Evolutionary conservation across 1,140 invertebrate genomes (phyloP).

Genomic region (Heliothis virescens): DNA sequence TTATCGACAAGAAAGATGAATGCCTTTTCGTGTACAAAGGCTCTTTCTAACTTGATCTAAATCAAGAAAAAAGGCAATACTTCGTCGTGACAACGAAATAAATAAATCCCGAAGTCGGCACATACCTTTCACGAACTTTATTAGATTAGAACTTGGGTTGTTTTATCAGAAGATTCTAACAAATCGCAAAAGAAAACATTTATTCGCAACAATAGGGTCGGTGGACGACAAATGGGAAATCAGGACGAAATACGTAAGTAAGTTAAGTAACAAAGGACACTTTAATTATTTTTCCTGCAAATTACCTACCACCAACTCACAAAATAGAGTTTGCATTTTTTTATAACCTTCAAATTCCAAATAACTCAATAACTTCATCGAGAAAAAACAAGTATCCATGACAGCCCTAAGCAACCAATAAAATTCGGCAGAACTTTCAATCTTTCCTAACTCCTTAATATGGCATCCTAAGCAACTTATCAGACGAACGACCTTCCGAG

Average conservation of each 20-base stretch:
- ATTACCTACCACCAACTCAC: too few species aligned
- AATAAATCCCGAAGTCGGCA: slow-evolving; percentile 10
- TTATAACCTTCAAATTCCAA: background rate
- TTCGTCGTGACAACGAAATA: background rate
- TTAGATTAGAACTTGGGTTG: slow-evolving; percentile 19
- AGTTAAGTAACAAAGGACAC: background rate
- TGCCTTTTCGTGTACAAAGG: slow-evolving; percentile 8
- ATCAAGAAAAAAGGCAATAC: background rate
- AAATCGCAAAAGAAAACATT: slow-evolving; percentile 23
- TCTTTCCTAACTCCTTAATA: slow-evolving; percentile 6
- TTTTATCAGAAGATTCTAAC: slow-evolving; percentile 22
- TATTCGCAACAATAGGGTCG: slow-evolving; percentile 23
- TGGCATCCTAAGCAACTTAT: slow-evolving; percentile 17
- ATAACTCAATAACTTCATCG: background rate
- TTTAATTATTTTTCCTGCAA: background rate
- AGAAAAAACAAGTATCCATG: background rate
- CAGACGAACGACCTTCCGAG: background rate
- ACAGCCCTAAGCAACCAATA: background rate
- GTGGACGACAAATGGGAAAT: background rate
- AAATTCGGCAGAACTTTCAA: background rate
- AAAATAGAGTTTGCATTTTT: background rate
- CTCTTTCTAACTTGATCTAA: background rate
- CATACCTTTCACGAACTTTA: slow-evolving; percentile 23
- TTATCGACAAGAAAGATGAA: background rate
- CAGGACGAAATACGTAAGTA: background rate